A percentile compares a stretch with the other conserved stretches of the same genome.
Evolutionary conservation across 2,113 vertebrate genomes (phyloP).

Genomic region (Mormyrus iriodes): DNA sequence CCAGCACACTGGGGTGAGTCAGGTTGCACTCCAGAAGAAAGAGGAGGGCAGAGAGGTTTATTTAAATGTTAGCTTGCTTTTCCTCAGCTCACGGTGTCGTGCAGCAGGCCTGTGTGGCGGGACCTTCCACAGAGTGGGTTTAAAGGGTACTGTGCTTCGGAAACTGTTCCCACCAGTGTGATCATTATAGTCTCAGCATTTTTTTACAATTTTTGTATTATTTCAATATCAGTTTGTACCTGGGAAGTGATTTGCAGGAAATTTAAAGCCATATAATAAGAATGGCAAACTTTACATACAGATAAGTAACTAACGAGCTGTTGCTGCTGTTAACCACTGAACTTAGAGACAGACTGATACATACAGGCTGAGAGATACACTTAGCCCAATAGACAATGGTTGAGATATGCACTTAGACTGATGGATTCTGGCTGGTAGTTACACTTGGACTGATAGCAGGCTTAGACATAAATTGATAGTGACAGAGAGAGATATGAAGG

Average conservation of each 20-base stretch:
- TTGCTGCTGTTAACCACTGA: background rate
- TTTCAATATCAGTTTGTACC: background rate
- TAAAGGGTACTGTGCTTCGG: background rate
- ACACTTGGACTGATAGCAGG: background rate
- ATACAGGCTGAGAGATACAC: background rate
- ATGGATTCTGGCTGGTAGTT: background rate
- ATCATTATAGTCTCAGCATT: background rate
- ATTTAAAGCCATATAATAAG: background rate
- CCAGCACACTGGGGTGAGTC: background rate
- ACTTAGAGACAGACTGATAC: background rate
- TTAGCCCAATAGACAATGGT: too few relatives aligned
- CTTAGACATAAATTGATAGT: background rate
- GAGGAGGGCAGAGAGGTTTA: background rate
- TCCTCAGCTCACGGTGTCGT: background rate
- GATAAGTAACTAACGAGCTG: background rate
- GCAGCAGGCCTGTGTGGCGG: background rate
- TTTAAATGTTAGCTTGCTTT: background rate
- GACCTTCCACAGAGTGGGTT: background rate
- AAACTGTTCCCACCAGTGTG: background rate
- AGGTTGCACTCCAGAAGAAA: background rate
- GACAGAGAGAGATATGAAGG: background rate
- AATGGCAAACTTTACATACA: background rate
- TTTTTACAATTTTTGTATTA: background rate
- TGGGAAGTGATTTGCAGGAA: background rate
- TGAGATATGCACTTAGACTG: background rate